Percentiles rank a stretch among this genome's conserved stretches.
Conservation (phyloP, 2,113 vertebrate species). For the Hippocampus abdominalis region DNA sequence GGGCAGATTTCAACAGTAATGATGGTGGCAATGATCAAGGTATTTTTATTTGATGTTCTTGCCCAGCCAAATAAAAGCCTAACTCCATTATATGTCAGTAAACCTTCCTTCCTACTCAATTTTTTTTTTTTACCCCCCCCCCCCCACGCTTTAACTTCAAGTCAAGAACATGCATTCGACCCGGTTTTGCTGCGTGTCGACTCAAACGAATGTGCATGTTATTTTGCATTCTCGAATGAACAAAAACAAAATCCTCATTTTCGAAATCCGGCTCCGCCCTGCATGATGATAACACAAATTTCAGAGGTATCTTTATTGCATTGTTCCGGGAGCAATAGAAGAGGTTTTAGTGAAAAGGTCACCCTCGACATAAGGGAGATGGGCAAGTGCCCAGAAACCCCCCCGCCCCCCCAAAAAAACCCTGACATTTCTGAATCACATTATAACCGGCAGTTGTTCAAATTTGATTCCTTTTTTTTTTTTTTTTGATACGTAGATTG, state of each 20-base stretch:
- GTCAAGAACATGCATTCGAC: conserved; percentile 1
- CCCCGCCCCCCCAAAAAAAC: background rate
- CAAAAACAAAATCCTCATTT: background rate
- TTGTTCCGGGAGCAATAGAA: conserved; percentile 6
- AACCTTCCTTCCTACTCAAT: conserved; percentile 26
- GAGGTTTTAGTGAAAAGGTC: conserved; percentile 31
- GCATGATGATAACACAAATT: conserved; percentile 44
- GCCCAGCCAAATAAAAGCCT: conserved; percentile 58
- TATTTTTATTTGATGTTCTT: conserved; percentile 75
- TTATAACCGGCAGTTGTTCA: conserved; percentile 19
- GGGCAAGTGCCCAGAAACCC: conserved; percentile 8
- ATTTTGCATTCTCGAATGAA: conserved; percentile 37
- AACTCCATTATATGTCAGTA: conserved; percentile 81
- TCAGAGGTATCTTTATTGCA: background rate
- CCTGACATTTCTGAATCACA: conserved; percentile 30
- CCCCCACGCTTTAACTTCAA: background rate
- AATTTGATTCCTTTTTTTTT: background rate
- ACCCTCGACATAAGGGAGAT: conserved; percentile 23
- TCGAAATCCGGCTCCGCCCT: conserved; percentile 42
- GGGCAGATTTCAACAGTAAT: conserved; percentile 88
- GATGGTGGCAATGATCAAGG: conserved; percentile 85
- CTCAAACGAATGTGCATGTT: conserved; percentile 71
- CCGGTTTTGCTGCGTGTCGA: conserved; percentile 41
- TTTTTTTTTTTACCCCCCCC: background rate
- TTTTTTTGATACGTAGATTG: background rate